These are phyloP conservation scores for Stenolophus ochropezus DNA, from an alignment of 2,888 invertebrate genomes.

Conservation along the genomic window DNA sequence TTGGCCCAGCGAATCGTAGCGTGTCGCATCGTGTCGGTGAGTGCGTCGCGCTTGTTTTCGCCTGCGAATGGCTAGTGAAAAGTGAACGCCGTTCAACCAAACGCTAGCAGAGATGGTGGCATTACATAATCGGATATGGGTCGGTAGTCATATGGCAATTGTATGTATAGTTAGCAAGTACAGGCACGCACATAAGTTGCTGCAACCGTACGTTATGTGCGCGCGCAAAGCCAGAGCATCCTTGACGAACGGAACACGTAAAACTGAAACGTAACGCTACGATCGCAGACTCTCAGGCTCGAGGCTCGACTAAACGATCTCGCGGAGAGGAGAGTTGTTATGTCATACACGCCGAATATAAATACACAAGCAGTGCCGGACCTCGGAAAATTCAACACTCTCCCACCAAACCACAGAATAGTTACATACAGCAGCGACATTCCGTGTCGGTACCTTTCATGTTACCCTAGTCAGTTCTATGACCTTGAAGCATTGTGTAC, in stretches of 20 bases:
- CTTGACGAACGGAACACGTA: constrained; percentile 66
- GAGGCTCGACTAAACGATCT: not conserved
- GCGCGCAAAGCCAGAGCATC: constrained; percentile 67
- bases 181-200: constrained; percentile 65
- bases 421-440: no score
- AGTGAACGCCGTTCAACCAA: constrained; percentile 62
- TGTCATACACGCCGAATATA: constrained; percentile 23
- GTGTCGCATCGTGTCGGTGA: not conserved
- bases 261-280: not conserved
- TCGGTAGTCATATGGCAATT: constrained; percentile 68
- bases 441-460: no score
- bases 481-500: no score
- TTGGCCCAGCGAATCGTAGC: not conserved
- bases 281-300: not conserved
- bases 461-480: no score
- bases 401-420: no score
- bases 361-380: constrained; percentile 15
- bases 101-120: constrained; percentile 61
- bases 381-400: not conserved
- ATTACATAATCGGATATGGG: constrained; percentile 71
- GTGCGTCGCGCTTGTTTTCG: constrained; percentile 20
- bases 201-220: constrained; percentile 52
- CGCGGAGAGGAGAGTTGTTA: not conserved
- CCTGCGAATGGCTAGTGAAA: constrained; percentile 62
- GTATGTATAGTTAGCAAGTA: constrained; percentile 65